Evolutionary conservation across 2,797 vertebrate species (phyloP).

Genomic region (Catamblyrhynchus diadema): DNA sequence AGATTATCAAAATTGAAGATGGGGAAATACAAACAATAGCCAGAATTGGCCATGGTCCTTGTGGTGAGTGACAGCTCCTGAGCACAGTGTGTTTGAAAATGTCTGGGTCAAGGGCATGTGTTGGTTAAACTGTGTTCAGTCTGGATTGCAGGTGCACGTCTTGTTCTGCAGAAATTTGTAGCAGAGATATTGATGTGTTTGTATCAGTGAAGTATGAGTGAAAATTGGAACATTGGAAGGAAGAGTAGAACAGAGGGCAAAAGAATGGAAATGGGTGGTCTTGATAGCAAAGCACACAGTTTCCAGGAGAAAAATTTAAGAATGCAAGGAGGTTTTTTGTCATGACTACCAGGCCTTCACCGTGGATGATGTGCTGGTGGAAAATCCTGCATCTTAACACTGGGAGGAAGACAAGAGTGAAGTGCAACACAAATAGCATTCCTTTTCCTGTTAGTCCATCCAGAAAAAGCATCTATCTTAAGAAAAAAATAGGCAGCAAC

Average conservation of each 20-base stretch:
- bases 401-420: rapidly evolving
- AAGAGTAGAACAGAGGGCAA: not conserved
- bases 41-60: constrained; percentile 85
- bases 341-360: not conserved
- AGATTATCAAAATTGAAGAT: constrained; percentile 88
- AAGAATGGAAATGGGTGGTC: not conserved
- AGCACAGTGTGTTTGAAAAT: not conserved
- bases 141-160: not conserved
- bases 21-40: constrained; percentile 82
- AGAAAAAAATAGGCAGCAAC: not conserved
- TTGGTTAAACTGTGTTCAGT: not conserved
- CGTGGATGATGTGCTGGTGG: not conserved
- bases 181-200: not conserved
- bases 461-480: not conserved
- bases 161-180: not conserved
- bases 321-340: not conserved
- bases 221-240: not conserved
- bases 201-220: not conserved
- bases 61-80: constrained; percentile 80
- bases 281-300: not conserved
- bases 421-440: not conserved
- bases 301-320: not conserved
- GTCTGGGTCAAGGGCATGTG: not conserved
- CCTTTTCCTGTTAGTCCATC: not conserved
- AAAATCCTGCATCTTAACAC: not conserved